phyloP scores from a whole-genome alignment of 2,888 invertebrate species.

The Watsonalla cultraria region DNA sequence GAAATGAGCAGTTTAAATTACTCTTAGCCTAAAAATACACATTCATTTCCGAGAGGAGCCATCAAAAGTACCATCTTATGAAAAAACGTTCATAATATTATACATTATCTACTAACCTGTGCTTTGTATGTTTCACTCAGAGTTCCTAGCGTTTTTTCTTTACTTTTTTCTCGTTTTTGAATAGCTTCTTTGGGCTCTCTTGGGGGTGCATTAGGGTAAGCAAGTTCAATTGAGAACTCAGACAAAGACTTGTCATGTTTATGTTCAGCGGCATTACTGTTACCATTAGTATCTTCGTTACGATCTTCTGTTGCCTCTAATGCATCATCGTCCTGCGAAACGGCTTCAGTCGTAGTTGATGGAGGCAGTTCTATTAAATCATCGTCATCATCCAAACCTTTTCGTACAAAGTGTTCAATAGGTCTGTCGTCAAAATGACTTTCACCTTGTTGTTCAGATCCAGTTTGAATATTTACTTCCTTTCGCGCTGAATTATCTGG shows the following conservation, averaged over 20 bases:
- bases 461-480: constrained; percentile 16
- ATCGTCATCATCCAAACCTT: constrained; percentile 6
- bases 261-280: constrained; percentile 2
- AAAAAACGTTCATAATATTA: too few species aligned
- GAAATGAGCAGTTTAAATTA: not conserved
- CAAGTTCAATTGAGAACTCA: constrained; percentile 50
- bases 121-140: not conserved
- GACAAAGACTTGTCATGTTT: constrained; percentile 49
- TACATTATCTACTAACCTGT: not conserved
- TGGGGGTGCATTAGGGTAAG: constrained; percentile 7
- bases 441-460: constrained; percentile 9
- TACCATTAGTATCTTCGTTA: not conserved
- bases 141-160: constrained; percentile 17
- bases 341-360: not conserved
- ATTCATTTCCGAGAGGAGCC: too few species aligned
- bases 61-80: too few species aligned
- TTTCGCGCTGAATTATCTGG: constrained; percentile 17
- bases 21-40: not conserved
- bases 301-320: not conserved
- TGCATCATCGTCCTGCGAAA: not conserved
- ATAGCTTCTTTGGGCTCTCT: constrained; percentile 10
- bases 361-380: not conserved
- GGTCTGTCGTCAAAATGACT: constrained; percentile 1
- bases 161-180: constrained; percentile 13
- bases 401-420: not conserved